phyloP scores from a whole-genome alignment of 1,140 invertebrate genomes.

The Ephestia elutella region DNA sequence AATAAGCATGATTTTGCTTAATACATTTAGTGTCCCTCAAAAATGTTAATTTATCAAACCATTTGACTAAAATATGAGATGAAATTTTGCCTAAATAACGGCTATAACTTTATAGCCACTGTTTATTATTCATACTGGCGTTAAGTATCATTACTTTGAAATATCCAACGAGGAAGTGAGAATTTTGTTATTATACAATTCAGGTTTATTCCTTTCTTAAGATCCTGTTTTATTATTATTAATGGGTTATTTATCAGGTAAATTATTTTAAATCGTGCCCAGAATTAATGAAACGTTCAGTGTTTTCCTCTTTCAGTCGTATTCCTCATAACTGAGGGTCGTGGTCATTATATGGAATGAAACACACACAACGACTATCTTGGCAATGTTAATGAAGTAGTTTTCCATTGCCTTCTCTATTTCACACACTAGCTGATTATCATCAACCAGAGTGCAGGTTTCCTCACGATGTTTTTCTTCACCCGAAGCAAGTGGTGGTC shows the following conservation, averaged over 20 bases:
- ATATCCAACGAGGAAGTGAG: not conserved
- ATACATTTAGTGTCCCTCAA: not conserved
- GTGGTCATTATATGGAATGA: too few species aligned
- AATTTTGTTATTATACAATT: not conserved
- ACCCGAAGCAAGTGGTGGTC: too few species aligned
- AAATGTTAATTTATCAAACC: not conserved
- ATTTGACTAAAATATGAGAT: not conserved
- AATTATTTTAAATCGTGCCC: not conserved
- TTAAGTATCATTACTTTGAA: conserved; percentile 1
- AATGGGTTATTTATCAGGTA: not conserved
- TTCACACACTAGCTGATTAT: too few species aligned
- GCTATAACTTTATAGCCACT: not conserved
- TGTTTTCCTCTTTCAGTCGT: too few species aligned
- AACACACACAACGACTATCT: too few species aligned
- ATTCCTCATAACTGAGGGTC: too few species aligned
- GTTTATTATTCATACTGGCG: not conserved
- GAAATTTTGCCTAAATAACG: not conserved
- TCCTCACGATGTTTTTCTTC: too few species aligned
- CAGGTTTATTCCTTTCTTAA: not conserved
- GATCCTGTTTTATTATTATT: not conserved
- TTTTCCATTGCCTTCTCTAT: too few species aligned
- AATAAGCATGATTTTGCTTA: too few species aligned
- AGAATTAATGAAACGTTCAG: not conserved
- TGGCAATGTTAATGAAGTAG: too few species aligned
- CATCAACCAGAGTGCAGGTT: too few species aligned